Evolutionary conservation across 2,888 invertebrate species (phyloP).

Genomic region (Diadegma fenestrale): DNA sequence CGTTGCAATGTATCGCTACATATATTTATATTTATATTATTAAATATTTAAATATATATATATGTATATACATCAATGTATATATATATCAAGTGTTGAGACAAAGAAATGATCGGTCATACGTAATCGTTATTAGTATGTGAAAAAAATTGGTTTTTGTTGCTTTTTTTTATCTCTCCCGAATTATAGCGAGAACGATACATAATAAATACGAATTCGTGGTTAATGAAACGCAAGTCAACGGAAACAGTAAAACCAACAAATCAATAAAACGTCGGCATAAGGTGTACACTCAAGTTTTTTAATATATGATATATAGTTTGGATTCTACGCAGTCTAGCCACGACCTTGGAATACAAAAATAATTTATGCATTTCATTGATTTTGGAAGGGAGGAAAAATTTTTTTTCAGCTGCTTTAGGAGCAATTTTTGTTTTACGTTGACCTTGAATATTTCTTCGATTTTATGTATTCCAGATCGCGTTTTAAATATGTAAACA

Average conservation of each 20-base stretch:
- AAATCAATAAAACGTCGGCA: constrained; percentile 79
- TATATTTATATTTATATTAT: constrained; percentile 54
- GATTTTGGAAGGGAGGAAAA: neutral
- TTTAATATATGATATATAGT: constrained; percentile 73
- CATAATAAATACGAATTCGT: constrained; percentile 76
- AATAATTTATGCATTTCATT: constrained; percentile 38
- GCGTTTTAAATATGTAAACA: constrained; percentile 70
- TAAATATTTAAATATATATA: constrained; percentile 35
- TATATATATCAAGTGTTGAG: constrained; percentile 32
- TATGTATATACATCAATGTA: constrained; percentile 30
- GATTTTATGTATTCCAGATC: constrained; percentile 72
- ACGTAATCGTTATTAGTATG: constrained; percentile 75
- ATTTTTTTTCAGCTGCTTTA: neutral
- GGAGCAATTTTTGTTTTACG: too few relatives aligned
- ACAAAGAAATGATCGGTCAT: constrained; percentile 56
- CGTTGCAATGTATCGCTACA: constrained; percentile 81
- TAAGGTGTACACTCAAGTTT: constrained; percentile 83
- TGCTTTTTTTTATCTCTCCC: constrained; percentile 72
- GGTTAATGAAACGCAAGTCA: constrained; percentile 80
- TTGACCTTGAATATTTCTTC: neutral
- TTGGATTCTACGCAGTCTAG: constrained; percentile 71
- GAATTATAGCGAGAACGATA: constrained; percentile 78
- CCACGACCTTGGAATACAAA: constrained; percentile 71
- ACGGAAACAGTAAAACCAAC: constrained; percentile 78
- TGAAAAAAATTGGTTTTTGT: constrained; percentile 11